Evolutionary conservation across 2,888 invertebrate genomes (phyloP).

Genomic region (Thera britannica): DNA sequence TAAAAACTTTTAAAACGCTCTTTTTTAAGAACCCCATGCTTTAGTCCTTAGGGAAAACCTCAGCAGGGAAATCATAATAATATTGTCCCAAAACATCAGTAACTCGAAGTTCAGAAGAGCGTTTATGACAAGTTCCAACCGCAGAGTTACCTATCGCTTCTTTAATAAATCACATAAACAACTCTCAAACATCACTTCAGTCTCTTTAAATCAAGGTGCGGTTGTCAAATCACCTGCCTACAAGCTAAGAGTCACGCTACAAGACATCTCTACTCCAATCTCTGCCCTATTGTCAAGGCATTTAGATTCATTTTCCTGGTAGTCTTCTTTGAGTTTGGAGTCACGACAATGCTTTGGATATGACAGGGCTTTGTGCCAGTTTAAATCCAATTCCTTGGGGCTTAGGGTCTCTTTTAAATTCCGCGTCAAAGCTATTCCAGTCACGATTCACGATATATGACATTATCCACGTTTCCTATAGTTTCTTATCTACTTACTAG

Average conservation of each 20-base stretch:
- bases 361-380: neutral
- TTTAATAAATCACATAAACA: neutral
- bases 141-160: too few species aligned
- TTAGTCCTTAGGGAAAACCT: too few species aligned
- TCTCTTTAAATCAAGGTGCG: constrained; percentile 6
- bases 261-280: neutral
- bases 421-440: too few species aligned
- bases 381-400: neutral
- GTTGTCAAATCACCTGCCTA: constrained; percentile 11
- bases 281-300: neutral
- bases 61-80: too few species aligned
- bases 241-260: constrained; percentile 6
- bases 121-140: too few species aligned
- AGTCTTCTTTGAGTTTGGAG: neutral
- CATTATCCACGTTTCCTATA: too few species aligned
- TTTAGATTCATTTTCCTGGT: neutral
- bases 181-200: constrained; percentile 1
- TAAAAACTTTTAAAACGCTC: too few species aligned
- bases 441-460: too few species aligned
- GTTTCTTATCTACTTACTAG: too few species aligned
- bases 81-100: too few species aligned
- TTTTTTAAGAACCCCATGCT: too few species aligned
- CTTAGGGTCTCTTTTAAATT: neutral
- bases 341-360: constrained; percentile 3
- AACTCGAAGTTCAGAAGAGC: too few species aligned